These are phyloP conservation scores for Zaprionus lachaisei DNA, from an alignment of 1,140 invertebrate genomes.

Conservation along the genomic window DNA sequence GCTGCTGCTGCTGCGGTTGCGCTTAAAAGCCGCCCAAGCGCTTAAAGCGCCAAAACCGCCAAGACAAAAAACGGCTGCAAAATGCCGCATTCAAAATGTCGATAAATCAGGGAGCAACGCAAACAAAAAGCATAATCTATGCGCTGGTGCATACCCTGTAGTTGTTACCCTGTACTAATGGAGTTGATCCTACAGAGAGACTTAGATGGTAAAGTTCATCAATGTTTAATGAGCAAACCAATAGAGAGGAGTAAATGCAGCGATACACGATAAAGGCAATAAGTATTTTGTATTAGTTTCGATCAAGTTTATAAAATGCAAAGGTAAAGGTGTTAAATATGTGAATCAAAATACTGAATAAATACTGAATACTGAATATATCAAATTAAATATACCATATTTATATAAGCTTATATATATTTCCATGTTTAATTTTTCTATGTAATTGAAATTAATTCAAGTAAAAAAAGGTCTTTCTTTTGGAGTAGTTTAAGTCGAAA, in stretches of 20 bases:
- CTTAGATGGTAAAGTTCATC: neutral
- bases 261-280: neutral
- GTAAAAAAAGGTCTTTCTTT: neutral
- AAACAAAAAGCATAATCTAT: conserved; percentile 13
- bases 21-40: conserved; percentile 59
- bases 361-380: too few relatives aligned
- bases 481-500: neutral
- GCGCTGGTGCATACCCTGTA: neutral
- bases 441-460: neutral
- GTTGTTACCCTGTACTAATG: neutral
- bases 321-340: too few relatives aligned
- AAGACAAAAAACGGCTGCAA: conserved; percentile 30
- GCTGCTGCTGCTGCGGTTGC: conserved; percentile 31
- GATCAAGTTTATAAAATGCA: neutral
- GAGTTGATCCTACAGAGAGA: neutral
- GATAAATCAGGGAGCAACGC: conserved; percentile 42
- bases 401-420: neutral
- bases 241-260: neutral
- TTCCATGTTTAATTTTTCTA: neutral
- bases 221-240: too few relatives aligned
- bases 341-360: too few relatives aligned
- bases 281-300: neutral
- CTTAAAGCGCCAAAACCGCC: conserved; percentile 48
- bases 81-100: conserved; percentile 47
- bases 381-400: too few relatives aligned